Evolutionary conservation across 1,140 invertebrate species (phyloP).

Genomic region (Venustaconcha ellipsiformis): DNA sequence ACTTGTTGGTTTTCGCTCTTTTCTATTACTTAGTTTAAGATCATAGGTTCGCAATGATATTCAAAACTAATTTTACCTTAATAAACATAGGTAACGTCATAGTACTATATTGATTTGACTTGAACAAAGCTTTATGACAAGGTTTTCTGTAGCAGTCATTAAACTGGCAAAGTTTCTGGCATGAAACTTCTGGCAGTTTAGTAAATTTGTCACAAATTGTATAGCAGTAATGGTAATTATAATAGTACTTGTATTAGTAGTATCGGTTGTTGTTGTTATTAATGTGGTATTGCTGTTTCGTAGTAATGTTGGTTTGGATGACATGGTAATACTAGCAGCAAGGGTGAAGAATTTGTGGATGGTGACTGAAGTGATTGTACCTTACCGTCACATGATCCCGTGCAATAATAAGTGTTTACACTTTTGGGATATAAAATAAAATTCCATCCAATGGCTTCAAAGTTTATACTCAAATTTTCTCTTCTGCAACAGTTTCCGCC

Average conservation of each 20-base stretch:
- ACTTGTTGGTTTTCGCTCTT: too few species aligned
- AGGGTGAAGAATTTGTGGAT: too few species aligned
- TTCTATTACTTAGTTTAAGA: too few species aligned
- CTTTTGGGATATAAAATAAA: slow-evolving; percentile 91
- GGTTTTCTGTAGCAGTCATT: not conserved
- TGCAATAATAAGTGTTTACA: slow-evolving; percentile 95
- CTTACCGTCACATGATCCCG: slow-evolving; percentile 80
- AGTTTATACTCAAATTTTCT: slow-evolving; percentile 90
- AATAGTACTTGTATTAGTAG: too few species aligned
- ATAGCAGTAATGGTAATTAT: not conserved
- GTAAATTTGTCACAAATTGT: not conserved
- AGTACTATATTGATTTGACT: not conserved
- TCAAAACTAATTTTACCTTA: too few species aligned
- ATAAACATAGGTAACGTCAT: not conserved
- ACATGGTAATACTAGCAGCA: too few species aligned
- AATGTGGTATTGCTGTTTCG: too few species aligned
- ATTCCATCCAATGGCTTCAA: slow-evolving; percentile 91
- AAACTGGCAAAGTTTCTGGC: not conserved
- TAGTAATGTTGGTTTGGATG: too few species aligned
- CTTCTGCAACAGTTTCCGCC: slow-evolving; percentile 79
- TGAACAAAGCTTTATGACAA: too few species aligned
- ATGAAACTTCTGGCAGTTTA: not conserved
- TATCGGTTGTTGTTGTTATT: not conserved
- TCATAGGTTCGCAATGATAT: too few species aligned
- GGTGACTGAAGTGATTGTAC: too few species aligned